Percentiles rank a stretch among this genome's conserved stretches.
These are phyloP conservation scores for Propithecus perrieri DNA, from an alignment of 2,797 vertebrate species.

Conservation along the genomic window DNA sequence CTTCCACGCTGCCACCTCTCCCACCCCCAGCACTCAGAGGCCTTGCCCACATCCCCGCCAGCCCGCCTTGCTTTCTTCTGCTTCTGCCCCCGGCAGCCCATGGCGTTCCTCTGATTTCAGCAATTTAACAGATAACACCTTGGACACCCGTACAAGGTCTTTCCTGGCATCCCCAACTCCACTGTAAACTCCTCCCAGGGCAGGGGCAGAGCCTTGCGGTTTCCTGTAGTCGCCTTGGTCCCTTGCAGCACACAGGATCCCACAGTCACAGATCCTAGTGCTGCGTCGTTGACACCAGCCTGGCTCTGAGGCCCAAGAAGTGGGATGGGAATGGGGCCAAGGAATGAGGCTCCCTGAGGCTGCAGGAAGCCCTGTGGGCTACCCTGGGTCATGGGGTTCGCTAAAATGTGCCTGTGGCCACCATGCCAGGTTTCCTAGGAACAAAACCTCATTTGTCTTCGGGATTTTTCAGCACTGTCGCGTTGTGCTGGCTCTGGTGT, in stretches of 20 bases:
- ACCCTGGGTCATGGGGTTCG: background rate
- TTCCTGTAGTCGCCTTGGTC: background rate
- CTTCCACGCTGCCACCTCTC: rapidly evolving
- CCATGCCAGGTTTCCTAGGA: background rate
- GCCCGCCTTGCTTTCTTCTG: rapidly evolving
- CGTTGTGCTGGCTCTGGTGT: background rate
- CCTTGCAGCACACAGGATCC: background rate
- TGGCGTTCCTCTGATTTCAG: background rate
- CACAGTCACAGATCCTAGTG: background rate
- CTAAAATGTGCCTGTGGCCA: background rate
- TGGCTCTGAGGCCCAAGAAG: background rate
- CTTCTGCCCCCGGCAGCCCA: background rate
- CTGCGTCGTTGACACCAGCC: background rate
- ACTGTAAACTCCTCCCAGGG: background rate
- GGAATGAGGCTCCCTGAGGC: no score
- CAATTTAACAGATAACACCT: no score
- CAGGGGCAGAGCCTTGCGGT: background rate
- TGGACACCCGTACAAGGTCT: background rate
- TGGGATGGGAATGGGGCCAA: background rate
- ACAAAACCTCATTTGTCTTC: background rate
- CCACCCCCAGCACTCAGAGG: no score
- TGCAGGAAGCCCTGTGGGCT: background rate
- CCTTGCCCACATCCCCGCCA: rapidly evolving
- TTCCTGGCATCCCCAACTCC: background rate
- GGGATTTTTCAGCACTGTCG: background rate